Conservation (phyloP, 2,797 vertebrate genomes). For the Lepus townsendii region DNA sequence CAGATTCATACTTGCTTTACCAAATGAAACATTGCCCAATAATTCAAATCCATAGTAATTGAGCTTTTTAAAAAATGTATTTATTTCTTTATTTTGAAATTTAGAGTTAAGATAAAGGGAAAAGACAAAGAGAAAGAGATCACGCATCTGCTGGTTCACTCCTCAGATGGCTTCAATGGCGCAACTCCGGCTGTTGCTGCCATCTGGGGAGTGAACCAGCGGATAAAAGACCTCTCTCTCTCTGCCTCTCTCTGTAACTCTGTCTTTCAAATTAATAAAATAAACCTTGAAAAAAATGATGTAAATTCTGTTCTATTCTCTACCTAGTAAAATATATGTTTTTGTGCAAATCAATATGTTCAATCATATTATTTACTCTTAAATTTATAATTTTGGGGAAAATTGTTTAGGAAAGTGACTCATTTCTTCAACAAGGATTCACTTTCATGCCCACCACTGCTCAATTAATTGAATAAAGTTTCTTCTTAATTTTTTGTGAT, state of each 20-base stretch:
- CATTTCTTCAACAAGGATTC: not conserved
- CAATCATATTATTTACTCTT: not conserved
- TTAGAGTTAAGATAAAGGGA: no score
- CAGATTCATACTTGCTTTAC: not conserved
- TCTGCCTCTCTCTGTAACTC: no score
- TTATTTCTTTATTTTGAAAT: no score
- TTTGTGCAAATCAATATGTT: not conserved
- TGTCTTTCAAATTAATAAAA: no score
- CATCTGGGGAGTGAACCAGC: no score
- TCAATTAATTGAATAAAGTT: not conserved
- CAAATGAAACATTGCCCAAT: not conserved
- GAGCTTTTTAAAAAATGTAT: not conserved
- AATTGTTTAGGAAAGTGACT: conserved; percentile 5
- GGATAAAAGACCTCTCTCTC: no score
- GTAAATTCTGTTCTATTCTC: not conserved
- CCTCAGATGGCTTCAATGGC: no score
- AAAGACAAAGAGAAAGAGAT: no score
- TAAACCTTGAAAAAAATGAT: no score
- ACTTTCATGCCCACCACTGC: not conserved
- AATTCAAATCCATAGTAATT: not conserved
- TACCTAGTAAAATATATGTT: not conserved
- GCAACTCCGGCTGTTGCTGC: no score
- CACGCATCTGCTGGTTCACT: no score
- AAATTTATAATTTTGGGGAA: not conserved
- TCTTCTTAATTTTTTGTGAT: not conserved